These are phyloP conservation scores for Drosophila rubida DNA, from an alignment of 2,888 invertebrate genomes.

Conservation along the genomic window DNA sequence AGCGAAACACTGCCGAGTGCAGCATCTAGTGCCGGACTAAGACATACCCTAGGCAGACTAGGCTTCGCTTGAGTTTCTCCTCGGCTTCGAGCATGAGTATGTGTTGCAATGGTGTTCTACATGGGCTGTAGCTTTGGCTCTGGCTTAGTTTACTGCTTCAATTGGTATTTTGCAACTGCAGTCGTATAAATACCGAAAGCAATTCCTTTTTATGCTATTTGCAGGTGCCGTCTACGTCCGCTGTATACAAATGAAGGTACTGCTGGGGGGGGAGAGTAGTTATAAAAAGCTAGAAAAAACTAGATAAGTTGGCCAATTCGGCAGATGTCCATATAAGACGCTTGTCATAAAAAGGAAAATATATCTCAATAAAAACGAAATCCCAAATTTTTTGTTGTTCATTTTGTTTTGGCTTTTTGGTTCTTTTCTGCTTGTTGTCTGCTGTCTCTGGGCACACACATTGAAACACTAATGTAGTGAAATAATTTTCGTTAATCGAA, in stretches of 20 bases:
- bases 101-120: neutral
- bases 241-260: constrained; percentile 9
- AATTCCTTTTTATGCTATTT: constrained; percentile 24
- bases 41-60: constrained; percentile 38
- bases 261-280: neutral
- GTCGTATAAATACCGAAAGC: constrained; percentile 25
- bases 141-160: constrained; percentile 7
- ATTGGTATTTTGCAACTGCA: constrained; percentile 10
- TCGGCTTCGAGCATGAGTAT: neutral
- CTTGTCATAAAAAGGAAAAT: constrained; percentile 50
- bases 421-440: constrained; percentile 1
- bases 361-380: constrained; percentile 61
- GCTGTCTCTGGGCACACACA: constrained; percentile 34
- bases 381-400: constrained; percentile 37
- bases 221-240: constrained; percentile 10
- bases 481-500: constrained; percentile 79
- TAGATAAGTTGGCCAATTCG: constrained; percentile 44
- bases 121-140: neutral
- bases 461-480: constrained; percentile 74
- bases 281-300: constrained; percentile 6
- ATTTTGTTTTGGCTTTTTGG: constrained; percentile 3
- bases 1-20: constrained; percentile 8
- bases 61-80: neutral
- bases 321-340: constrained; percentile 20
- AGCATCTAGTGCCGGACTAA: constrained; percentile 2